phyloP scores from a whole-genome alignment of 2,797 vertebrate genomes.

The Enteromius unitaeniatus region DNA sequence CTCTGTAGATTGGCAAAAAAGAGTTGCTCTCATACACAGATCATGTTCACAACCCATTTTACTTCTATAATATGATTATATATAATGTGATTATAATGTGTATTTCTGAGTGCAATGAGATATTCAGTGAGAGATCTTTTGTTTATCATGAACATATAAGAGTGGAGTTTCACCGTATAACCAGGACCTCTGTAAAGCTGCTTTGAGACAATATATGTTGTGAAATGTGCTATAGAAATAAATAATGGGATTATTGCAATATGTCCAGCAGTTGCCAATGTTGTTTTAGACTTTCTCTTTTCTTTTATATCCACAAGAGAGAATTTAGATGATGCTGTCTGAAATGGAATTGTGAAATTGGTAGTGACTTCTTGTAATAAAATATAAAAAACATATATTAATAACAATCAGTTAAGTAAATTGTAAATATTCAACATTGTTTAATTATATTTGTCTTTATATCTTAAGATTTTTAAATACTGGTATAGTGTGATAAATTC shows the following conservation, averaged over 20 bases:
- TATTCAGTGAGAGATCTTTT: not conserved
- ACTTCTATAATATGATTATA: not conserved
- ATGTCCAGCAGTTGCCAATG: not conserved
- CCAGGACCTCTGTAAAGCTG: not conserved
- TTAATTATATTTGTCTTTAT: not conserved
- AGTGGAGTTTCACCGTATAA: not conserved
- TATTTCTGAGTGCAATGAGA: not conserved
- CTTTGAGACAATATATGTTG: not conserved
- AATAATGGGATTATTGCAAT: not conserved
- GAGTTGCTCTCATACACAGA: not conserved
- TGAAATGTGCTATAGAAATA: not conserved
- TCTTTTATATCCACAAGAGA: not conserved
- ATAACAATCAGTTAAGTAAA: not conserved
- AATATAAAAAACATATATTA: not conserved
- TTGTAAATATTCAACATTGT: not conserved
- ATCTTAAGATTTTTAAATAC: not conserved
- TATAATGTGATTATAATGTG: not conserved
- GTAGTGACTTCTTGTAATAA: not conserved
- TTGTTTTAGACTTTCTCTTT: not conserved
- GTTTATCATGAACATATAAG: not conserved
- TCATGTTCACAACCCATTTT: not conserved
- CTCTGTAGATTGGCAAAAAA: slow-evolving; percentile 9
- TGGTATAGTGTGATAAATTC: not conserved
- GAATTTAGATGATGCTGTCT: not conserved
- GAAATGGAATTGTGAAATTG: not conserved